Conservation (phyloP, 1,140 invertebrate genomes). For the Drosophila ironensis region DNA sequence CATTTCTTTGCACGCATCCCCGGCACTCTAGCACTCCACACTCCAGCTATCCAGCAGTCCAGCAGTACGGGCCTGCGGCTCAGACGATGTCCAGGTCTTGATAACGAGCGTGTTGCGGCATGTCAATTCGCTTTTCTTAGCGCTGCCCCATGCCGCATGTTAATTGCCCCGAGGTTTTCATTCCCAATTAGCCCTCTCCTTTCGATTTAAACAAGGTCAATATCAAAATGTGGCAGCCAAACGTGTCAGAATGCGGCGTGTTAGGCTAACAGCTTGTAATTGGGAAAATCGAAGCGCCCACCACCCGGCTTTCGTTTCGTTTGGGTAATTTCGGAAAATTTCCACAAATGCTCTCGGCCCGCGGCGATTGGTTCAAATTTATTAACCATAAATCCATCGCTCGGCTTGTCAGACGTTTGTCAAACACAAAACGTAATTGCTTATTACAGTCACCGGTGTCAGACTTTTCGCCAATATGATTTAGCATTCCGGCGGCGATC, state of each 20-base stretch:
- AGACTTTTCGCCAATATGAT: constrained; percentile 15
- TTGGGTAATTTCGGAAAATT: neutral
- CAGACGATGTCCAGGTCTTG: constrained; percentile 27
- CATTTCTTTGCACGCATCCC: constrained; percentile 67
- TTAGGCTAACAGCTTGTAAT: constrained; percentile 16
- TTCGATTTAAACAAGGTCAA: constrained; percentile 75
- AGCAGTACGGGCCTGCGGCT: no score
- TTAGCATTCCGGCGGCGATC: constrained; percentile 27
- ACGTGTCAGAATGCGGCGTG: constrained; percentile 65
- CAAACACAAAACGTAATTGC: constrained; percentile 73
- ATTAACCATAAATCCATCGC: constrained; percentile 62
- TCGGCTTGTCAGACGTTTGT: constrained; percentile 56
- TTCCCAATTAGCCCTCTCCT: constrained; percentile 40
- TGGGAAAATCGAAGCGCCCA: constrained; percentile 9
- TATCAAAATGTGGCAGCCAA: constrained; percentile 57
- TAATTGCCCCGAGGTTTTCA: constrained; percentile 57
- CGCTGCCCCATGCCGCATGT: constrained; percentile 43
- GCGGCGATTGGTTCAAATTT: no score
- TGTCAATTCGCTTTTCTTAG: constrained; percentile 70
- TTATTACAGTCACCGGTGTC: constrained; percentile 48
- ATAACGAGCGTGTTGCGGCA: constrained; percentile 63
- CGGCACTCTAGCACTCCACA: neutral
- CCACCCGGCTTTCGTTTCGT: constrained; percentile 56
- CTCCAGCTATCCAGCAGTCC: no score
- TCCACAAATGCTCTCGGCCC: neutral